phyloP scores from a whole-genome alignment of 30 jellyfish, hydroid and myxozoan genomes.

The Hydractinia symbiolongicarpus region DNA sequence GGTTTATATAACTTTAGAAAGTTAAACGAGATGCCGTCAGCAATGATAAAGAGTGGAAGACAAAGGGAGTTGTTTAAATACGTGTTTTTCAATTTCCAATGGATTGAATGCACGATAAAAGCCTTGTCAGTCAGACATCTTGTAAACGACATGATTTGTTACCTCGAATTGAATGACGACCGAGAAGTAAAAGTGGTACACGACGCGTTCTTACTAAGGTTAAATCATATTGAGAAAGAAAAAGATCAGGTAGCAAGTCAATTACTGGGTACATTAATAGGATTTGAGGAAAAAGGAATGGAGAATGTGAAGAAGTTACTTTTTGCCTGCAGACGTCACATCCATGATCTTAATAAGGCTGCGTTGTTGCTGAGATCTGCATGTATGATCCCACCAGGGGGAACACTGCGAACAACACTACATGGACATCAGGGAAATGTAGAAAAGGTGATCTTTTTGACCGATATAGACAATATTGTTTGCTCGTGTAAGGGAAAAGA shows the following conservation, averaged over 20 bases:
- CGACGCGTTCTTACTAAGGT: background rate
- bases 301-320: background rate
- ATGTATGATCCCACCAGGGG: slow-evolving; percentile 2
- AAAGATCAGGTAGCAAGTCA: background rate
- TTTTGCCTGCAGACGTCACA: background rate
- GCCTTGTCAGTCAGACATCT: background rate
- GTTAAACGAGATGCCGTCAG: background rate
- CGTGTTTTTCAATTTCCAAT: background rate
- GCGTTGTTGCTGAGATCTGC: background rate
- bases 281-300: background rate
- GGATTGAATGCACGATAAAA: background rate
- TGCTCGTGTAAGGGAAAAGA: too few relatives aligned
- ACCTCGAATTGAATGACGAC: background rate
- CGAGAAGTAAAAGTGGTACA: background rate
- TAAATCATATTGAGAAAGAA: background rate
- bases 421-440: background rate
- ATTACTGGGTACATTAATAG: background rate
- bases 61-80: background rate
- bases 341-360: background rate
- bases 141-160: background rate
- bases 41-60: background rate
- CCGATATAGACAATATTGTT: too few relatives aligned
- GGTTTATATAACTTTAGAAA: background rate
- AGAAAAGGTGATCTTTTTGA: too few relatives aligned
- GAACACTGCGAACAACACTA: background rate